These are phyloP conservation scores for Dreissena polymorpha DNA, from an alignment of 1,140 invertebrate species.

Conservation along the genomic window DNA sequence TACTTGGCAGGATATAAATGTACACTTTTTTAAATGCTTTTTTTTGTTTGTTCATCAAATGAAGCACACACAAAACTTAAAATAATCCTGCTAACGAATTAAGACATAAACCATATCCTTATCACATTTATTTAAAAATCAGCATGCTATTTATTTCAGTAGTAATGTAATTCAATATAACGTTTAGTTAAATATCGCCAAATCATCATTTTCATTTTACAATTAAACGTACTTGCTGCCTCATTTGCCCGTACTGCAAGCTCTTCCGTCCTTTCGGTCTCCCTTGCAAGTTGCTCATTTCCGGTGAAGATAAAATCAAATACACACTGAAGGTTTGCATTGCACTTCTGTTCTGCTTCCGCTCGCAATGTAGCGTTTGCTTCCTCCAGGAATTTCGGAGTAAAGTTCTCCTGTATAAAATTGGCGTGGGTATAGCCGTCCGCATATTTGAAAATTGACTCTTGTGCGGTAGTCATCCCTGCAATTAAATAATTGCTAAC, in stretches of 20 bases:
- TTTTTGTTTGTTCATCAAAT: too few species aligned
- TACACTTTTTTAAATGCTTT: too few species aligned
- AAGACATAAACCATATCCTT: too few species aligned
- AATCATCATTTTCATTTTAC: neutral
- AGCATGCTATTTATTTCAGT: neutral
- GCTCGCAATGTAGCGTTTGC: neutral
- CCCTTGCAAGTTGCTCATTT: slow-evolving; percentile 47
- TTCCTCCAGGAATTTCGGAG: slow-evolving; percentile 57
- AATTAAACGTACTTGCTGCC: slow-evolving; percentile 5
- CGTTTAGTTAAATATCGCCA: neutral
- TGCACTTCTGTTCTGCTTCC: slow-evolving; percentile 51
- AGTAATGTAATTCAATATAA: neutral
- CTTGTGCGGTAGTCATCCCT: slow-evolving; percentile 51
- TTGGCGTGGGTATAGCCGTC: slow-evolving; percentile 43
- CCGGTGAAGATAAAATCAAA: slow-evolving; percentile 61
- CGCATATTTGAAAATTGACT: slow-evolving; percentile 55
- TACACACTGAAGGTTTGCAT: slow-evolving; percentile 52
- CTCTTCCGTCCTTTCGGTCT: slow-evolving; percentile 23
- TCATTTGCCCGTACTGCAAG: slow-evolving; percentile 1
- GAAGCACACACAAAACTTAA: too few species aligned
- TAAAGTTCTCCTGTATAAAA: slow-evolving; percentile 50
- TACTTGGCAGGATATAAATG: too few species aligned
- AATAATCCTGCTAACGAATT: too few species aligned
- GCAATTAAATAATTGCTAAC: neutral
- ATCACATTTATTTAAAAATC: too few species aligned